These are phyloP conservation scores for Coptotermes formosanus DNA, from an alignment of 1,140 invertebrate species.

Conservation along the genomic window DNA sequence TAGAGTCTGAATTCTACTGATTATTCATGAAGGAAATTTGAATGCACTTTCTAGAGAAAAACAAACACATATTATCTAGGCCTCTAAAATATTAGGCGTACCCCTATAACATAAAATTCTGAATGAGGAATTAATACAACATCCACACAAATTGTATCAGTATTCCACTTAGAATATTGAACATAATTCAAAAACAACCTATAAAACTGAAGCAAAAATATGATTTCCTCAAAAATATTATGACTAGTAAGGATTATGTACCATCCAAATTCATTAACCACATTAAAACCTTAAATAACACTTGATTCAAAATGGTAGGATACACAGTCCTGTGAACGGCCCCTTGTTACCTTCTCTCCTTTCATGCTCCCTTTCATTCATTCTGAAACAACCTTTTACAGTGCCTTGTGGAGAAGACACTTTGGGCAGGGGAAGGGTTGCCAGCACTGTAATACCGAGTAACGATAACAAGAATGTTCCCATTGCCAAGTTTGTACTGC, in stretches of 20 bases:
- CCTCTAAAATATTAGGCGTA: background rate
- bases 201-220: background rate
- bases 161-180: background rate
- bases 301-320: background rate
- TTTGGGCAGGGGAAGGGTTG: background rate
- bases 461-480: constrained; percentile 11
- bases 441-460: constrained; percentile 8
- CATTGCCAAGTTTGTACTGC: background rate
- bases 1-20: no score
- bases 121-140: background rate
- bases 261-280: background rate
- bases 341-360: background rate
- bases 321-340: background rate
- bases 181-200: background rate
- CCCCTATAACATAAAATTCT: background rate
- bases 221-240: background rate
- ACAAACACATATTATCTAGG: background rate
- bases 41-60: background rate
- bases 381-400: no score
- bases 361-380: background rate
- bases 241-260: background rate
- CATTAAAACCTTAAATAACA: background rate
- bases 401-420: background rate
- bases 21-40: no score
- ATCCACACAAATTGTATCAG: background rate